Percentiles rank a stretch among this genome's conserved stretches.
Evolutionary conservation across 2,888 invertebrate genomes (phyloP).

Genomic region (Drosophila infuscata): DNA sequence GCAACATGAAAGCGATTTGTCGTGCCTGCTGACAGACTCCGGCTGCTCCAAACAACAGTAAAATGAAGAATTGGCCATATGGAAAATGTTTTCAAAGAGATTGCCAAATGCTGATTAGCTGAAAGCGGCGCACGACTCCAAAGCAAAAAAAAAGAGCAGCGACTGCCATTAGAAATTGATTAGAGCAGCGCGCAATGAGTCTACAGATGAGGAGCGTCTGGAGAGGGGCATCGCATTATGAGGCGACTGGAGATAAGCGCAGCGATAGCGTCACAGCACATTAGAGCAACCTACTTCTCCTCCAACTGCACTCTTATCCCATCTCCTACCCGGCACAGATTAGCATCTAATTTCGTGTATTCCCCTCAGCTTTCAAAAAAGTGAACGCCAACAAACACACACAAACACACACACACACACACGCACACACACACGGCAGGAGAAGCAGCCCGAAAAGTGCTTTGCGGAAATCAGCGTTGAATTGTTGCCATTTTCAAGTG

Average conservation of each 20-base stretch:
- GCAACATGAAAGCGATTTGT: conserved; percentile 39
- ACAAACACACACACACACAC: conserved; percentile 12
- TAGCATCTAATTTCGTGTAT: conserved; percentile 34
- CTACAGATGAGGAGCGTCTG: background rate
- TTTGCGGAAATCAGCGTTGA: conserved; percentile 53
- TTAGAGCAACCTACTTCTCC: conserved; percentile 50
- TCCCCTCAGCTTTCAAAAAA: conserved; percentile 11
- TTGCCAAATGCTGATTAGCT: conserved; percentile 74
- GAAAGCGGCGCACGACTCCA: conserved; percentile 63
- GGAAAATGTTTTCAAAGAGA: conserved; percentile 77
- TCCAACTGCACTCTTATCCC: conserved; percentile 6
- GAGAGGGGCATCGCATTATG: conserved; percentile 45
- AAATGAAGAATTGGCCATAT: conserved; percentile 72
- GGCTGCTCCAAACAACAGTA: conserved; percentile 46
- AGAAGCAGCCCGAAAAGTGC: conserved; percentile 23
- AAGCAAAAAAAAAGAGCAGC: conserved; percentile 40
- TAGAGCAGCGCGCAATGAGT: conserved; percentile 52
- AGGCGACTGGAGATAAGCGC: conserved; percentile 59
- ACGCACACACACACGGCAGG: conserved; percentile 7
- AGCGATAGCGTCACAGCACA: conserved; percentile 60
- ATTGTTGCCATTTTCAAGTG: conserved; percentile 57
- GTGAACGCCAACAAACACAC: conserved; percentile 24
- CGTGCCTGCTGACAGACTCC: conserved; percentile 49
- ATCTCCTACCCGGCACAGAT: conserved; percentile 26
- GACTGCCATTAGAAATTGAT: conserved; percentile 77